Conservation (phyloP, 2,888 invertebrate genomes). For the Drosophila infuscata region DNA sequence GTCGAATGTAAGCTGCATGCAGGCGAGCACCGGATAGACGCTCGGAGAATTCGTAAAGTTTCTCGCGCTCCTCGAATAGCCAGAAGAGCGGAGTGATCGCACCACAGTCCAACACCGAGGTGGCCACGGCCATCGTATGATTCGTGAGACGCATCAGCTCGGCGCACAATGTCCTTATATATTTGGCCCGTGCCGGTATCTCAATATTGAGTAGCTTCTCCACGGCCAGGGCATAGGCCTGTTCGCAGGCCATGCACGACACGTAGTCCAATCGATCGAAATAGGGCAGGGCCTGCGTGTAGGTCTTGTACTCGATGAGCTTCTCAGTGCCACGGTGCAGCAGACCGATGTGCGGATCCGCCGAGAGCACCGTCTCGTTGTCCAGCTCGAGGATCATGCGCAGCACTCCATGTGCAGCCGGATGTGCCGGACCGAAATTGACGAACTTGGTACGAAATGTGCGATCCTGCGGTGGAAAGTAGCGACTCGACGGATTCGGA, state of each 20-base stretch:
- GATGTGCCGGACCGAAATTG: constrained; percentile 96
- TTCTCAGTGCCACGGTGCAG: constrained; percentile 96
- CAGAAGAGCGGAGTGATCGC: constrained; percentile 96
- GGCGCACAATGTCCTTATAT: constrained; percentile 90
- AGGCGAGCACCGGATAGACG: constrained; percentile 93
- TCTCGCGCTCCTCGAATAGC: constrained; percentile 95
- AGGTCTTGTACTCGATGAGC: constrained; percentile 95
- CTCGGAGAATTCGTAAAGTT: constrained; percentile 94
- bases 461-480: constrained; percentile 86
- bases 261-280: constrained; percentile 96
- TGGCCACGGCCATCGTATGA: constrained; percentile 91
- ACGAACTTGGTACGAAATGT: constrained; percentile 88
- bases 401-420: constrained; percentile 95
- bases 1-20: constrained; percentile 92
- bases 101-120: constrained; percentile 92
- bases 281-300: constrained; percentile 92
- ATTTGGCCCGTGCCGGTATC: constrained; percentile 91
- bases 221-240: constrained; percentile 91
- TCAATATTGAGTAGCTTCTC: constrained; percentile 93
- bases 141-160: constrained; percentile 93
- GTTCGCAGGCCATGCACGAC: constrained; percentile 93
- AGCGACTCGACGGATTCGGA: constrained; percentile 78
- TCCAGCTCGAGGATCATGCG: constrained; percentile 92
- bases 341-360: constrained; percentile 94
- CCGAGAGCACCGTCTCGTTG: constrained; percentile 91